Evolutionary conservation across 1,140 invertebrate species (phyloP).

Genomic region (Panulirus ornatus): DNA sequence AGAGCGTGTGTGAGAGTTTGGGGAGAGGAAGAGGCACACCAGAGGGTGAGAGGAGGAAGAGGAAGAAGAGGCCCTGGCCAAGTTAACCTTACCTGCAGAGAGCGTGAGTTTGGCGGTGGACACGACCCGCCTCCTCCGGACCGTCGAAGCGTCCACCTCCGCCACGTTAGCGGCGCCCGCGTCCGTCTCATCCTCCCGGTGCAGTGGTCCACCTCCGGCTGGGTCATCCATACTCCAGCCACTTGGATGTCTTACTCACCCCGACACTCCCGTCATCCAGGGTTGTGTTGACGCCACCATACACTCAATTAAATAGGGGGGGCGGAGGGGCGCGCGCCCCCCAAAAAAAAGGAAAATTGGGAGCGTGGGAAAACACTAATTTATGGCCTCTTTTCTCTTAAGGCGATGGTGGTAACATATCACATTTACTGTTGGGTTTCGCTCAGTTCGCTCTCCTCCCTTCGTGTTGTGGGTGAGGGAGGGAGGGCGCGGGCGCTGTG

Average conservation of each 20-base stretch:
- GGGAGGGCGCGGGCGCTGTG: not conserved
- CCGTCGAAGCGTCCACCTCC: not conserved
- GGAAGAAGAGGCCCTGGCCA: too few species aligned
- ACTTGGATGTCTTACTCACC: not conserved
- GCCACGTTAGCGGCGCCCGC: not conserved
- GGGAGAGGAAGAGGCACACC: too few species aligned
- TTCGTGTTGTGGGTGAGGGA: not conserved
- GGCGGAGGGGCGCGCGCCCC: too few species aligned
- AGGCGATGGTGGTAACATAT: not conserved
- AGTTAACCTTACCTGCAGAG: conserved; percentile 31
- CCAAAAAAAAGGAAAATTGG: too few species aligned
- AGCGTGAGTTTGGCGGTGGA: conserved; percentile 39
- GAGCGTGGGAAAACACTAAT: too few species aligned
- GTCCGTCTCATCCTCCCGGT: not conserved
- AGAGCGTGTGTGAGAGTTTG: too few species aligned
- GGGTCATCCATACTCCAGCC: not conserved
- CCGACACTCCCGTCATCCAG: conserved; percentile 1
- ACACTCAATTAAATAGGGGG: too few species aligned
- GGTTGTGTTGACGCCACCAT: not conserved
- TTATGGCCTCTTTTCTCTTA: too few species aligned
- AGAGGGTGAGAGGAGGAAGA: not conserved
- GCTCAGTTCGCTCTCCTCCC: too few species aligned
- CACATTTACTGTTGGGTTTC: not conserved
- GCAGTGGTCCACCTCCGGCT: not conserved
- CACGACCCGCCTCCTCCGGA: conserved; percentile 34